These are phyloP conservation scores for Sarcophaga peregrina DNA, from an alignment of 1,140 invertebrate species.

Conservation along the genomic window DNA sequence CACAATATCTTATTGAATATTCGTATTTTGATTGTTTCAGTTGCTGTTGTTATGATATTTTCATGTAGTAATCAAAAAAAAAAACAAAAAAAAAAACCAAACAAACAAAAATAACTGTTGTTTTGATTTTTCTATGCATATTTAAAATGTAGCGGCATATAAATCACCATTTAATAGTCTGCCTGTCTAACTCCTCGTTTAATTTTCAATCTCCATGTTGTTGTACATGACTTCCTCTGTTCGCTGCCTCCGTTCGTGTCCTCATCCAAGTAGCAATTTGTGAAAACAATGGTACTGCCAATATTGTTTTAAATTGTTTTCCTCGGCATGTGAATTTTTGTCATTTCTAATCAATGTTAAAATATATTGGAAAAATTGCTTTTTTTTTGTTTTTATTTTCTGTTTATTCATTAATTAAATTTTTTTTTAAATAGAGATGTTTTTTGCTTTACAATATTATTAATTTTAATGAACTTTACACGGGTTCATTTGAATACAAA, in stretches of 20 bases:
- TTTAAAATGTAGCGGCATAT: constrained; percentile 3
- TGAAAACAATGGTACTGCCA: constrained; percentile 4
- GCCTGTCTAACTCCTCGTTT: background rate
- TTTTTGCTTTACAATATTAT: background rate
- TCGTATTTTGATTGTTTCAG: too few species aligned
- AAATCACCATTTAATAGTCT: background rate
- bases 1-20: background rate
- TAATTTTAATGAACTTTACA: background rate
- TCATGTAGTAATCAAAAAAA: background rate
- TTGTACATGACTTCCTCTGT: background rate
- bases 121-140: background rate
- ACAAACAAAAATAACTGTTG: too few species aligned
- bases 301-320: constrained; percentile 5
- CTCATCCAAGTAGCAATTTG: background rate
- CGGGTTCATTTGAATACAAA: constrained; percentile 19
- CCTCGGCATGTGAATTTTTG: constrained; percentile 10
- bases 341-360: constrained; percentile 5
- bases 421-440: constrained; percentile 14
- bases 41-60: constrained; percentile 2
- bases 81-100: background rate
- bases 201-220: background rate
- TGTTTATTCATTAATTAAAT: constrained; percentile 10
- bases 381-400: background rate
- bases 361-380: background rate
- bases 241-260: background rate